Evolutionary conservation across 2,797 vertebrate genomes (phyloP).

Genomic region (Tauraco hartlaubi): DNA sequence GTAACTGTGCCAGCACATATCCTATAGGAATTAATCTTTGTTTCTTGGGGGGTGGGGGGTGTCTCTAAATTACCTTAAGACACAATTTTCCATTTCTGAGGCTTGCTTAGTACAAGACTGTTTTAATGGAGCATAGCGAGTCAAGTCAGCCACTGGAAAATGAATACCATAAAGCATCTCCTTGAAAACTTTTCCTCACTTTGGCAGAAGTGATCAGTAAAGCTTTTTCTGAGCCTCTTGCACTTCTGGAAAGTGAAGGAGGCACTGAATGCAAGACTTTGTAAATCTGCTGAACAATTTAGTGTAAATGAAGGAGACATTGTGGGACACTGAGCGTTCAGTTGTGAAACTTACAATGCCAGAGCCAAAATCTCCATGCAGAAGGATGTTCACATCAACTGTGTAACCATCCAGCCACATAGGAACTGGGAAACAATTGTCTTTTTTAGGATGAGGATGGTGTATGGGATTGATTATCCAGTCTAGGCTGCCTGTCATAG

Average conservation of each 20-base stretch:
- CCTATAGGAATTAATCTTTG: conserved; percentile 17
- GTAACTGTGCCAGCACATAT: neutral
- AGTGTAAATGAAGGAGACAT: neutral
- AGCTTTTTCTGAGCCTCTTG: neutral
- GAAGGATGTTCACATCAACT: neutral
- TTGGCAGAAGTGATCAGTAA: neutral
- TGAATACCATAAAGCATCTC: neutral
- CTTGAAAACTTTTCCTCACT: neutral
- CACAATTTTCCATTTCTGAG: conserved; percentile 40
- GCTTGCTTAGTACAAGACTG: neutral
- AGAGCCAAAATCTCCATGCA: neutral
- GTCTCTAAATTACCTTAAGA: neutral
- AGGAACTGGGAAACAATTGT: neutral
- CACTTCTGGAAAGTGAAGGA: neutral
- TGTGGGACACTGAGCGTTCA: neutral
- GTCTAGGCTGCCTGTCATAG: neutral
- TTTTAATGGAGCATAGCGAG: neutral
- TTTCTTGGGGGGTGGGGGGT: neutral
- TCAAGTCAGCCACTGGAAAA: conserved; percentile 22
- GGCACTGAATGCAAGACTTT: neutral
- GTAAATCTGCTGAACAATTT: neutral
- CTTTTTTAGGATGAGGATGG: neutral
- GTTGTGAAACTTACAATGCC: neutral
- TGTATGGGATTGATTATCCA: neutral
- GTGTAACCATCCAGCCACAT: neutral